Conservation (phyloP, 2,113 vertebrate genomes). For the Mus pahari region DNA sequence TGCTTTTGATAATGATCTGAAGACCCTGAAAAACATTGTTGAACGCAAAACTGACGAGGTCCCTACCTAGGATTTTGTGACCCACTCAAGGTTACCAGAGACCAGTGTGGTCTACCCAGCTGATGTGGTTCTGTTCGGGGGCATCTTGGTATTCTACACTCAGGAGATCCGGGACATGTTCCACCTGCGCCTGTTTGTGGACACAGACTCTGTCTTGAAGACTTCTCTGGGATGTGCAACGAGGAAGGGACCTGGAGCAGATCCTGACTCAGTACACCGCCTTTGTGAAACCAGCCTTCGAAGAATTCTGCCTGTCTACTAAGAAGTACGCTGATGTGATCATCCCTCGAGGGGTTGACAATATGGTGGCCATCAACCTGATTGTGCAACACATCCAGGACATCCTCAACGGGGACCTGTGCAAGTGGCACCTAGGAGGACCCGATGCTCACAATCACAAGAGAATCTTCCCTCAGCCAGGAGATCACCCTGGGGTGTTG, state of each 20-base stretch:
- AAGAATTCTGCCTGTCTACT: constrained; percentile 98
- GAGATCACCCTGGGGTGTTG: constrained; percentile 82
- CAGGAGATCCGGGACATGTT: constrained; percentile 98
- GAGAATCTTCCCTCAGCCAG: constrained; percentile 88
- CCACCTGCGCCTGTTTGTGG: constrained; percentile 98
- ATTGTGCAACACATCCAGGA: constrained; percentile 99
- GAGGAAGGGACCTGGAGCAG: constrained; percentile 97
- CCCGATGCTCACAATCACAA: constrained; percentile 90
- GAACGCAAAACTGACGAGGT: constrained; percentile 95
- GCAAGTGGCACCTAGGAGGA: constrained; percentile 93
- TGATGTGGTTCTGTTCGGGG: constrained; percentile 96
- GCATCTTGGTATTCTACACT: constrained; percentile 97
- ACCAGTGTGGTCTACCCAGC: constrained; percentile 94
- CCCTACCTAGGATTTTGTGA: constrained; percentile 96
- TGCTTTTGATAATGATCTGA: constrained; percentile 97
- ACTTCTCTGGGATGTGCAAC: constrained; percentile 96
- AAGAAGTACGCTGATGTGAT: constrained; percentile 99
- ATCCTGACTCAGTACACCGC: constrained; percentile 97
- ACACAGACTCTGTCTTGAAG: constrained; percentile 98
- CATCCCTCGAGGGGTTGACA: constrained; percentile 97
- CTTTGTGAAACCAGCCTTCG: constrained; percentile 97
- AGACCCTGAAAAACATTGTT: constrained; percentile 93
- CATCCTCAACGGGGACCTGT: constrained; percentile 95
- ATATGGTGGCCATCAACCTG: constrained; percentile 99
- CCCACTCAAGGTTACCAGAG: constrained; percentile 94